Percentiles rank a stretch among this genome's conserved stretches.
Evolutionary conservation across 2,888 invertebrate genomes (phyloP).

Genomic region (Spisula subtruncata): DNA sequence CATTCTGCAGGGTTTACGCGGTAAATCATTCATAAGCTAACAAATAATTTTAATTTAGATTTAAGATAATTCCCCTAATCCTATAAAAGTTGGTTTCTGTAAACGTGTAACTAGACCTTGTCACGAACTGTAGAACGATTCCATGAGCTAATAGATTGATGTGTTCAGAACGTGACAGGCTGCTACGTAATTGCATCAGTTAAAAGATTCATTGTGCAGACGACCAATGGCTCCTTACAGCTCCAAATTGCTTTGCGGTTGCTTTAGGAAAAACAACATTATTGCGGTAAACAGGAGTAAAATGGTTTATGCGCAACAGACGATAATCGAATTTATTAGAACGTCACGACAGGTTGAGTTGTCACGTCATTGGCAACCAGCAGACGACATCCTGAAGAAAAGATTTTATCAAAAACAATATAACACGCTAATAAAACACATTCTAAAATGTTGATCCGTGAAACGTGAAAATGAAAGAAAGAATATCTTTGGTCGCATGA

Average conservation of each 20-base stretch:
- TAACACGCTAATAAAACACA: neutral
- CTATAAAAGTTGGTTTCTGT: conserved; percentile 55
- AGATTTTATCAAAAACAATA: neutral
- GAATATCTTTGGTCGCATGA: conserved; percentile 2
- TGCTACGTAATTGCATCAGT: neutral
- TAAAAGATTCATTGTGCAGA: neutral
- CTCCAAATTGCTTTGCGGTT: neutral
- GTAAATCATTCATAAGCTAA: conserved; percentile 68
- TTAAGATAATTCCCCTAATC: conserved; percentile 63
- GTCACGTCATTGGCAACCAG: neutral
- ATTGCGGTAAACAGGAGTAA: neutral
- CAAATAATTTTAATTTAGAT: conserved; percentile 71
- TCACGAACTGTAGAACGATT: conserved; percentile 31
- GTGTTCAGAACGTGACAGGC: neutral
- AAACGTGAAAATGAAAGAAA: conserved; percentile 13
- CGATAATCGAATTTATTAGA: neutral
- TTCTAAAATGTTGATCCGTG: neutral
- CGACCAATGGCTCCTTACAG: too few species aligned
- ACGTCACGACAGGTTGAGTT: neutral
- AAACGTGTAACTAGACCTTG: conserved; percentile 29
- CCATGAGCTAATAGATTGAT: neutral
- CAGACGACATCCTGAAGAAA: conserved; percentile 6
- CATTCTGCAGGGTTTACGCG: conserved; percentile 35
- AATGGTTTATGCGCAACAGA: neutral
- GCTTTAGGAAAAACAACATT: neutral